Conservation (phyloP, 2,888 invertebrate species). For the Andrena flavipes region DNA sequence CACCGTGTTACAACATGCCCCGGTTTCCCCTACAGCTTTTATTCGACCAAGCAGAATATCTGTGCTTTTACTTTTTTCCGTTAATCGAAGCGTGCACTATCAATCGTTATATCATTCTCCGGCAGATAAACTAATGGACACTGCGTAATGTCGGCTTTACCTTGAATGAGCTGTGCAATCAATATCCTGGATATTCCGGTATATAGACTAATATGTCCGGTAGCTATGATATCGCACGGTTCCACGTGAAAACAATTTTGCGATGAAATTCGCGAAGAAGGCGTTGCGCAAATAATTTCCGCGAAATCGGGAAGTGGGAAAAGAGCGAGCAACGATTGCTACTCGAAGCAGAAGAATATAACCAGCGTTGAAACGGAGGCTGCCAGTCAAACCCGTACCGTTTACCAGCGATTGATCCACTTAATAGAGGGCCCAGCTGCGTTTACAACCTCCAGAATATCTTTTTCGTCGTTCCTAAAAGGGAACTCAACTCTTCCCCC, state of each 20-base stretch:
- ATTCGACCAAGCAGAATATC: neutral
- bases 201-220: conserved; percentile 21
- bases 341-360: conserved; percentile 62
- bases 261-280: conserved; percentile 16
- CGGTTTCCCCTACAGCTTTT: conserved; percentile 6
- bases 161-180: conserved; percentile 24
- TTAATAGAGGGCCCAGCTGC: conserved; percentile 13
- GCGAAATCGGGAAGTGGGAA: conserved; percentile 30
- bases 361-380: conserved; percentile 22
- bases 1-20: no score
- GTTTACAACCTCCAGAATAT: conserved; percentile 1
- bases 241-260: conserved; percentile 1
- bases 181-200: conserved; percentile 51
- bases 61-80: neutral
- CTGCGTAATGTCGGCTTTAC: conserved; percentile 25
- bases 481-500: conserved; percentile 24
- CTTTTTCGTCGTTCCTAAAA: conserved; percentile 7
- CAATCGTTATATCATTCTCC: conserved; percentile 23
- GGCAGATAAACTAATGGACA: neutral
- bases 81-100: neutral
- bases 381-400: neutral
- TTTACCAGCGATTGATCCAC: conserved; percentile 57
- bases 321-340: conserved; percentile 23
- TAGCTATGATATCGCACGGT: conserved; percentile 10
- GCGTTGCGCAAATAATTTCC: conserved; percentile 34